A percentile compares a stretch with the other conserved stretches of the same genome.
Evolutionary conservation across 2,113 vertebrate genomes (phyloP).

Genomic region (Pandion haliaetus): DNA sequence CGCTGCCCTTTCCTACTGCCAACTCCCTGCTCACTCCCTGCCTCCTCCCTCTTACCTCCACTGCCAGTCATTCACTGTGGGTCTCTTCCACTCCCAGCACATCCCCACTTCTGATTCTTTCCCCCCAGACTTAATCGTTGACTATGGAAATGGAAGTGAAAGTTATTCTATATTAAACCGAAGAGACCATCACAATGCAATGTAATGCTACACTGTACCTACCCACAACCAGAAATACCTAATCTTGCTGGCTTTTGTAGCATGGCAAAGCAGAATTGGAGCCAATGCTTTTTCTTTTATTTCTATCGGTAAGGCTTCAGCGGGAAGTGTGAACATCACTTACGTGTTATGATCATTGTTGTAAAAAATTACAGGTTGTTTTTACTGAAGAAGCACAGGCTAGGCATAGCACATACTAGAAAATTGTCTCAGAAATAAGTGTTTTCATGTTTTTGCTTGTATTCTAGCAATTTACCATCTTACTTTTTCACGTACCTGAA

Average conservation of each 20-base stretch:
- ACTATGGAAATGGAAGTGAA: not conserved
- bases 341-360: not conserved
- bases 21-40: not conserved
- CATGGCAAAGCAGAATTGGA: not conserved
- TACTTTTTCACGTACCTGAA: not conserved
- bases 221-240: not conserved
- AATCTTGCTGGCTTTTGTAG: not conserved
- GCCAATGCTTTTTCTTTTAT: not conserved
- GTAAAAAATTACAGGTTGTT: constrained; percentile 3
- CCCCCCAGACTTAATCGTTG: not conserved
- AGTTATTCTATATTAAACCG: not conserved
- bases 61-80: not conserved
- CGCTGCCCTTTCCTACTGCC: not conserved
- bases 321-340: not conserved
- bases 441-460: not conserved
- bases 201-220: not conserved
- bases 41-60: not conserved
- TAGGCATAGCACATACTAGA: not conserved
- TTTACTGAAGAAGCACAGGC: not conserved
- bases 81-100: not conserved
- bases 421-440: not conserved
- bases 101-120: not conserved
- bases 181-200: not conserved
- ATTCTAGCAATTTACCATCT: not conserved
- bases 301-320: not conserved